Evolutionary conservation across 2,888 invertebrate genomes (phyloP), one percentile per base, ranked within the genome.

Genomic region (Drosophila quinaria): DNA sequence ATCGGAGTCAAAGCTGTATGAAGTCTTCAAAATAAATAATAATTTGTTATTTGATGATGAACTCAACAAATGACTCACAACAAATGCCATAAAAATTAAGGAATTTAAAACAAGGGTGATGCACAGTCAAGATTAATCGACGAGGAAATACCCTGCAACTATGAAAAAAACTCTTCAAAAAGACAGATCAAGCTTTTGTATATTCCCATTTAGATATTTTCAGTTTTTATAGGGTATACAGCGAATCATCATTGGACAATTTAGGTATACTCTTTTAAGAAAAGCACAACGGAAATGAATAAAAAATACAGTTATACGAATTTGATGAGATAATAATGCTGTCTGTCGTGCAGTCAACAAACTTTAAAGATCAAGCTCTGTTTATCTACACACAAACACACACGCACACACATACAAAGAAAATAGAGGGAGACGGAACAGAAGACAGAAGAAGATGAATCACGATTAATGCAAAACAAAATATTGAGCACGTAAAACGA

Each of bases 401-500:
- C n/a, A 33, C n/a, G 15, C 17, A 22, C 37, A 31, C 37, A 2
- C 17, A 15, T 39, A 22, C 6, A n/a, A 29, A 37, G 25, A 46
- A 17, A n/a, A 11, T 15, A 10, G n/a, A 25, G 3, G n/a, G 33
- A n/a, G 35, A 49, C 11, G 19, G n/a, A 35, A 37, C n/a, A 44
- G 9, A 11, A 11, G 22, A 22, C 22, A 22, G 0, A 25, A 22
- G 11, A 13, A 35, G 25, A 46, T 69, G 64, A 76, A 65, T 78
- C 79, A 76, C 70, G 58, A 50, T 64, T 51, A 69, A 74, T 69
- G 60, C 63, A 60, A 41, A 78, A 52, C 33, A 51, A 71, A 51
- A 69, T 84, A 78, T 78, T 63, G 67, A 66, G 69, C 71, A 70
- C 72, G 70, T 70, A 72, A 60, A 78, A 64, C 83, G 69, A 80